phyloP scores from a whole-genome alignment of 2,888 invertebrate genomes.

The Coenonympha glycerion region DNA sequence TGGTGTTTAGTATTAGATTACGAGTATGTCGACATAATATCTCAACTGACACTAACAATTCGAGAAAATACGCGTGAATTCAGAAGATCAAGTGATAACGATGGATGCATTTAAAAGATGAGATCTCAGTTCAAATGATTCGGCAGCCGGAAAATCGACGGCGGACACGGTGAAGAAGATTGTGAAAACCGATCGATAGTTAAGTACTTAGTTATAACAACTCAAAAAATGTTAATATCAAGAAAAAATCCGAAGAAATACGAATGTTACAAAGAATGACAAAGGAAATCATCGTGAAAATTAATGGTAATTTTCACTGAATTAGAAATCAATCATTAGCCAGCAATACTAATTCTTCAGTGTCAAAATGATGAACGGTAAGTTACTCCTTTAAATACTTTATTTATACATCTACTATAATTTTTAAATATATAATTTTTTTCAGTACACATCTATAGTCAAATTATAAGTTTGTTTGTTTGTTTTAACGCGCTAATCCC shows the following conservation, averaged over 20 bases:
- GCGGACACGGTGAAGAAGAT: neutral
- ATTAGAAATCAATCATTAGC: conserved; percentile 14
- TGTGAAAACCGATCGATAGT: conserved; percentile 17
- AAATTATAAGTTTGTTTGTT: no score
- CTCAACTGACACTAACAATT: conserved; percentile 44
- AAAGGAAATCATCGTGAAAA: conserved; percentile 44
- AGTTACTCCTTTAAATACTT: conserved; percentile 35
- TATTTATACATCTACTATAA: no score
- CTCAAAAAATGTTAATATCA: conserved; percentile 18
- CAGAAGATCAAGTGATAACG: conserved; percentile 5
- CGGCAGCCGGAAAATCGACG: neutral
- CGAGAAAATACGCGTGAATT: conserved; percentile 30
- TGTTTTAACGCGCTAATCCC: no score
- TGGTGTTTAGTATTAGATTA: conserved; percentile 54
- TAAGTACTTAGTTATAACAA: neutral
- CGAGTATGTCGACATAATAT: conserved; percentile 38
- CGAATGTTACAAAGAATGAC: conserved; percentile 10
- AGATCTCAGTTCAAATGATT: conserved; percentile 15
- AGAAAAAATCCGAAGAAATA: no score
- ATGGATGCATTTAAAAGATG: conserved; percentile 15
- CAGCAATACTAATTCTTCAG: neutral
- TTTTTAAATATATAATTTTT: no score
- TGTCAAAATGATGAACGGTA: conserved; percentile 58
- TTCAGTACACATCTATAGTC: no score
- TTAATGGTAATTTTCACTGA: conserved; percentile 48